Conservation (phyloP, 37 sponge, comb jelly and placozoan species). For the Amphimedon queenslandica region DNA sequence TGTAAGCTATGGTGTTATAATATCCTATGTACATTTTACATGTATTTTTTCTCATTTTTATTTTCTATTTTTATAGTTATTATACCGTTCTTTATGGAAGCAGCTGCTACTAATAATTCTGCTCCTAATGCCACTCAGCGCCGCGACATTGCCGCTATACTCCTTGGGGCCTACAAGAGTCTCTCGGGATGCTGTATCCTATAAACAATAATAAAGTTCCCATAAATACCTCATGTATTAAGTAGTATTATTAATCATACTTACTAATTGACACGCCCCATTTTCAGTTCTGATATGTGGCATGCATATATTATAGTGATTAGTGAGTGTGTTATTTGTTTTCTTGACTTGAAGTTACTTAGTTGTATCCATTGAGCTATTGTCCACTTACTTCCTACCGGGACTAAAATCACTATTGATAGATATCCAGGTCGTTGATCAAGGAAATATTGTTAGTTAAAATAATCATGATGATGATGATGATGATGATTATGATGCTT, state of each 20-base stretch:
- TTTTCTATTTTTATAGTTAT: conserved; percentile 57
- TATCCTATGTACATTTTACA: background rate
- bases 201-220: background rate
- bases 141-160: conserved; percentile 45
- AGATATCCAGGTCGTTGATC: conserved; percentile 24
- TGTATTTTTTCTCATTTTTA: background rate
- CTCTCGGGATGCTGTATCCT: conserved; percentile 89
- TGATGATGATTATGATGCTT: too few species aligned
- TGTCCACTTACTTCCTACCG: conserved; percentile 43
- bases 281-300: too few species aligned
- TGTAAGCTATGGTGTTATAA: too few species aligned
- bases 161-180: conserved; percentile 71
- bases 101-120: conserved; percentile 37
- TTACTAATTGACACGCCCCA: too few species aligned
- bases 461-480: background rate
- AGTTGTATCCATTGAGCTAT: conserved; percentile 54
- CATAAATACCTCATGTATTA: background rate
- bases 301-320: background rate
- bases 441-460: conserved; percentile 36
- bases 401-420: conserved; percentile 35
- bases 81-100: conserved; percentile 44
- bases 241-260: too few species aligned
- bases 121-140: conserved; percentile 54
- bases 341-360: conserved; percentile 2
- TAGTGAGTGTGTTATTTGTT: background rate